A percentile compares a stretch with the other conserved stretches of the same genome.
phyloP scores from a whole-genome alignment of 92 coral and sea anemone species.

The Umimayanthus kanabou region DNA sequence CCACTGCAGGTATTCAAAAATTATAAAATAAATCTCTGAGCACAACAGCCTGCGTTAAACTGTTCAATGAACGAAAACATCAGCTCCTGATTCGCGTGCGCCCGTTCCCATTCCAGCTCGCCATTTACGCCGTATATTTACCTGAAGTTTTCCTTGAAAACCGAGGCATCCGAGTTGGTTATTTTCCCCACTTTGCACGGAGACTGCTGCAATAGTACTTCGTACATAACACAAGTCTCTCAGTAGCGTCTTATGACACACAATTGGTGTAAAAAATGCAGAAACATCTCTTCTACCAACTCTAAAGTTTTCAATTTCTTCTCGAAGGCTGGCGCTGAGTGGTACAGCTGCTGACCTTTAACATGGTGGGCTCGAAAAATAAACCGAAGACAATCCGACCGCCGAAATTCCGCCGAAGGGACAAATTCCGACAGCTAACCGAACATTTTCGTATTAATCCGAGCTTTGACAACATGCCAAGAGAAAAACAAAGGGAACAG shows the following conservation, averaged over 20 bases:
- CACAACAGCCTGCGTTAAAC: not conserved
- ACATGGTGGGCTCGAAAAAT: constrained; percentile 14
- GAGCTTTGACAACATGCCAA: constrained; percentile 12
- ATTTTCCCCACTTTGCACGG: constrained; percentile 34
- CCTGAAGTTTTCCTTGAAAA: constrained; percentile 82
- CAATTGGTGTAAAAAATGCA: not conserved
- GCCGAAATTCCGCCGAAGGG: not conserved
- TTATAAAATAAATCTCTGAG: not conserved
- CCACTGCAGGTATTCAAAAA: not conserved
- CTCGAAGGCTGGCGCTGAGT: constrained; percentile 51
- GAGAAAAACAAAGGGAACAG: not conserved
- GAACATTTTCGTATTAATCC: constrained; percentile 16
- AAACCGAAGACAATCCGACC: constrained; percentile 9
- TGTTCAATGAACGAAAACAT: not conserved
- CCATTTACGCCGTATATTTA: constrained; percentile 4
- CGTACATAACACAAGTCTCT: constrained; percentile 32
- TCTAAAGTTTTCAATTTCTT: not conserved
- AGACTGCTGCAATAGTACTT: constrained; percentile 1
- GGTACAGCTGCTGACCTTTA: constrained; percentile 67
- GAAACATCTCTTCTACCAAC: not conserved
- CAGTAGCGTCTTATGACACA: not conserved
- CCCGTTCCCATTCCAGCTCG: not conserved
- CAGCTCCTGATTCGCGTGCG: no score
- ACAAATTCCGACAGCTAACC: constrained; percentile 14
- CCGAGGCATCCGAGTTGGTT: constrained; percentile 82